Conservation (phyloP, 2,113 vertebrate genomes). For the Cinclus cinclus region DNA sequence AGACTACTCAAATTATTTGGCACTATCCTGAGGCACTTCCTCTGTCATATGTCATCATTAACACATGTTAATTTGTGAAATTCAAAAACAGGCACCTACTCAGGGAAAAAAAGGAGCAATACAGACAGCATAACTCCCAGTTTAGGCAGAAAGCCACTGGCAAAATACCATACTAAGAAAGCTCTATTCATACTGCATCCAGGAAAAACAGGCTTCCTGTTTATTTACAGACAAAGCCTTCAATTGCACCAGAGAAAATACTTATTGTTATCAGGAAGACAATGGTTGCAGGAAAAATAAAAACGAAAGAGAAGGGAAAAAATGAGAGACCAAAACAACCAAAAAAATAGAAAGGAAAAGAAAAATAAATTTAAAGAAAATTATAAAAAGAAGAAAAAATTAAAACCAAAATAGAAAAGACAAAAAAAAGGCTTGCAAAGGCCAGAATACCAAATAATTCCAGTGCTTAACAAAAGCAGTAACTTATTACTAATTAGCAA, state of each 20-base stretch:
- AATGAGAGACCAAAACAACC: not conserved
- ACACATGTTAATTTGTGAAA: not conserved
- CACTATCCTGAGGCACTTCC: not conserved
- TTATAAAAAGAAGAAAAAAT: not conserved
- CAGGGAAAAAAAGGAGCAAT: not conserved
- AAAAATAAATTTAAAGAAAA: not conserved
- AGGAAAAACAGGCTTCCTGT: not conserved
- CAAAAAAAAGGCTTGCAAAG: not conserved
- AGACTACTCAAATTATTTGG: not conserved
- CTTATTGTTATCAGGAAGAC: not conserved
- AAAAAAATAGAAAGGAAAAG: too few species aligned
- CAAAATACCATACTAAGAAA: not conserved
- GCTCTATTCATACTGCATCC: not conserved
- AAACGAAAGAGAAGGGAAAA: too few species aligned
- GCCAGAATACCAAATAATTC: not conserved
- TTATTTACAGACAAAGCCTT: not conserved
- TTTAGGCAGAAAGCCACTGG: not conserved
- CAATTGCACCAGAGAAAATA: not conserved
- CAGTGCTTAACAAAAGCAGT: not conserved
- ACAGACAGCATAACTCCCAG: not conserved
- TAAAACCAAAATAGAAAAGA: too few species aligned
- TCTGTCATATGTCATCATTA: not conserved
- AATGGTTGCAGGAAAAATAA: not conserved
- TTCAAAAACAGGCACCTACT: not conserved
- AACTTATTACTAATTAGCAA: not conserved